Percentiles rank a stretch among this genome's conserved stretches.
phyloP scores from a whole-genome alignment of 2,888 invertebrate genomes.

The Punctoribates punctum region DNA sequence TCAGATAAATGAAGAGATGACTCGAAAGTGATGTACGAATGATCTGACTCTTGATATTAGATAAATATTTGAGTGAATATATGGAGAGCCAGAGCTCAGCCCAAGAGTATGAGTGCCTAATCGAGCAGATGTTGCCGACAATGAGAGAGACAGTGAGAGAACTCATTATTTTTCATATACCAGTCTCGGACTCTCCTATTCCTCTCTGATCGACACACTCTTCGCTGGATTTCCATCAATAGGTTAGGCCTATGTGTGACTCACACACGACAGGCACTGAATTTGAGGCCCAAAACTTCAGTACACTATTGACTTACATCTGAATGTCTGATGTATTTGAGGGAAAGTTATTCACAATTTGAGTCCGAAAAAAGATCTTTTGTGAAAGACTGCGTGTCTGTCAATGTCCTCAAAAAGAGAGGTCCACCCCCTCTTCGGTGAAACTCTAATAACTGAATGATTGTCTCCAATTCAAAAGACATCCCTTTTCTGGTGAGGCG shows the following conservation, averaged over 20 bases:
- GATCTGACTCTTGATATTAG: constrained; percentile 11
- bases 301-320: constrained; percentile 30
- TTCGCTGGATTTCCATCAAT: neutral
- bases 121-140: constrained; percentile 37
- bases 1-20: constrained; percentile 23
- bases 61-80: neutral
- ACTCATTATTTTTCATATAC: constrained; percentile 33
- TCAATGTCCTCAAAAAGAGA: constrained; percentile 3
- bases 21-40: constrained; percentile 31
- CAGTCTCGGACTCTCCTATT: neutral
- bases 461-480: constrained; percentile 19
- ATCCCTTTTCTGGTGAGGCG: neutral
- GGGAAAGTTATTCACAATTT: constrained; percentile 4
- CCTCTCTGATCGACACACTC: neutral
- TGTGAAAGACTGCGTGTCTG: constrained; percentile 6
- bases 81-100: neutral
- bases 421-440: neutral
- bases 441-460: neutral
- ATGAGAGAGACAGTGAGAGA: constrained; percentile 11
- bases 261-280: neutral
- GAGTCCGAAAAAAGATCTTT: constrained; percentile 11
- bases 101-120: constrained; percentile 26
- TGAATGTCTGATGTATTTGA: constrained; percentile 31
- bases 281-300: constrained; percentile 1
- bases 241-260: neutral